Percentiles rank a stretch among this genome's conserved stretches.
Conservation (phyloP, 2,113 vertebrate genomes). For the Periophthalmus modestus region DNA sequence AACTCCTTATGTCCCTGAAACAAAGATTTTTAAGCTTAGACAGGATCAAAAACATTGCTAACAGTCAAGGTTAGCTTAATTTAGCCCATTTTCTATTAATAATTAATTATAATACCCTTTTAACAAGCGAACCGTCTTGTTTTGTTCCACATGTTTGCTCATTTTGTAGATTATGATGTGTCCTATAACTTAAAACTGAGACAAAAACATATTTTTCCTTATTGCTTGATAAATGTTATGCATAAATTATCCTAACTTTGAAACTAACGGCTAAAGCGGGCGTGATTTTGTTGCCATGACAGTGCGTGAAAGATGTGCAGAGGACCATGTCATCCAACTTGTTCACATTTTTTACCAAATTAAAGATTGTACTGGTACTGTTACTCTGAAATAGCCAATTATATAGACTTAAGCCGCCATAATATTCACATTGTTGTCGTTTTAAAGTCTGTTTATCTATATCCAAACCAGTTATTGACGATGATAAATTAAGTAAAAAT, state of each 20-base stretch:
- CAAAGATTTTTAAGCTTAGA: too few species aligned
- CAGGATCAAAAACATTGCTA: too few species aligned
- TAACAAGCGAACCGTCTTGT: not conserved
- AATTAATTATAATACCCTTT: not conserved
- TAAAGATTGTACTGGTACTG: not conserved
- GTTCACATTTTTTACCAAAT: not conserved
- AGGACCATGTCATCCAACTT: not conserved
- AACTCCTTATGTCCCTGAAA: too few species aligned
- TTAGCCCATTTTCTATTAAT: not conserved
- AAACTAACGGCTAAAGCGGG: not conserved
- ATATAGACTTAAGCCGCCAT: not conserved
- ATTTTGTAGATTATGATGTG: not conserved
- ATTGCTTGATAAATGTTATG: not conserved
- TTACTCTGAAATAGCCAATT: not conserved
- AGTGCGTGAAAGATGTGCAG: not conserved
- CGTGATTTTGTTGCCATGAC: slow-evolving; percentile 1
- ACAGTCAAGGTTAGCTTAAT: too few species aligned
- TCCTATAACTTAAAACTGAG: not conserved
- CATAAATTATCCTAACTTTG: not conserved
- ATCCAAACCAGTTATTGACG: too few species aligned
- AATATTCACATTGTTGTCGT: not conserved
- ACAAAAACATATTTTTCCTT: not conserved
- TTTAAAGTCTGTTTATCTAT: not conserved
- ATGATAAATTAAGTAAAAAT: not conserved
- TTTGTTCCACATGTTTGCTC: not conserved